Base-by-base conservation (phyloP, 2,888 invertebrate genomes). In the Microplitis manilae region DNA sequence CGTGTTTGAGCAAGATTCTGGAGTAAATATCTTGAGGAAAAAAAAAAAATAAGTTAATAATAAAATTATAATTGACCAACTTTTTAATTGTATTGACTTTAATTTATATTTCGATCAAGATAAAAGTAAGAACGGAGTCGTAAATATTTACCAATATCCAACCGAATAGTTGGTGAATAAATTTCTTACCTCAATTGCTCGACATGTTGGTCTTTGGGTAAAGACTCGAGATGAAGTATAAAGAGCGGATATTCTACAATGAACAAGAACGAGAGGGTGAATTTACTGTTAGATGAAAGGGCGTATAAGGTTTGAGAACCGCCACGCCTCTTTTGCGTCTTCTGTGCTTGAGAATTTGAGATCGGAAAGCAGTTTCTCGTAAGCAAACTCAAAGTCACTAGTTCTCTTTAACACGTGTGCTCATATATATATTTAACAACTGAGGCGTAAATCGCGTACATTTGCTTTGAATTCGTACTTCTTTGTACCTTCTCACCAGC, bases 371-470 rank as follows among this genome's bases (percentile, higher is more conserved):
- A 83, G 82, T 85, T 86, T 84, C 80, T 83, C 85, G 85, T 85
- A 80, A 86, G 84, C 85, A 86, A 82, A 86, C 85, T 82, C 75
- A 84, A 84, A 85, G 83, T 86, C 82, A 81, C 81, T 73, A n/a
- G 39, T 59, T 41, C 61, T 72, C 39, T 62, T 65, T 65, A 65
- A 30, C 65, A 65, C 20, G 65, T 65, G 20, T 13, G 17, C 30
- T 38, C 9, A 30, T 30, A 30, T 30, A 1, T 20, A 30, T 30
- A 30, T 30, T 30, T 30, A 39, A 41, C 59, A 20, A 5, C 73
- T 73, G 62, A 41, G 69, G 60, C 78, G 73, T 79, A 78, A 79
- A 78, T 78, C 79, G 9, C 50, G 13, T 50, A 78, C 76, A 69
- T 79, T 79, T 75, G 65, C 79, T 75, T 78, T 75, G 72, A 74